Percentiles rank a stretch among this genome's conserved stretches.
These are phyloP conservation scores for Ptilodon capucinus DNA, from an alignment of 2,888 invertebrate species.

Conservation along the genomic window DNA sequence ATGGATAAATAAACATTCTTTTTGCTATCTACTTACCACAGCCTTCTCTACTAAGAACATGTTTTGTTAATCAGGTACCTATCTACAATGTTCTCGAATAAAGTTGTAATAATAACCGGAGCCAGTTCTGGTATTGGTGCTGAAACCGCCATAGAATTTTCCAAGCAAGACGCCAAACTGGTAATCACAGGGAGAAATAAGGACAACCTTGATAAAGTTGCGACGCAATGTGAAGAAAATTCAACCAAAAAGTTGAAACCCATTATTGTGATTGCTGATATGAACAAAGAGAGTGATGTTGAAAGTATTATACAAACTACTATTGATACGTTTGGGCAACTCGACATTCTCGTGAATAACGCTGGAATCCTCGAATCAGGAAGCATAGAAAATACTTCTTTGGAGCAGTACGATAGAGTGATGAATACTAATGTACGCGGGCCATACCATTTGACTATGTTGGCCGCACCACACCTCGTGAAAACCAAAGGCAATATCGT, in stretches of 20 bases:
- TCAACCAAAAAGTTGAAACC: constrained; percentile 70
- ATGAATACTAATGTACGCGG: constrained; percentile 94
- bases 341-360: constrained; percentile 92
- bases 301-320: constrained; percentile 86
- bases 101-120: constrained; percentile 85
- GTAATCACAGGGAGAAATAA: constrained; percentile 87
- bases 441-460: constrained; percentile 89
- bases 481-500: constrained; percentile 92
- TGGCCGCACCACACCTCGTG: constrained; percentile 92
- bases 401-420: constrained; percentile 92
- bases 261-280: constrained; percentile 83
- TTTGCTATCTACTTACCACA: too few species aligned
- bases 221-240: constrained; percentile 76
- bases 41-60: neutral
- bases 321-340: constrained; percentile 84
- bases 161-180: constrained; percentile 84
- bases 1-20: too few species aligned
- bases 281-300: constrained; percentile 86
- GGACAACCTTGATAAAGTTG: constrained; percentile 85
- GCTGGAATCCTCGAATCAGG: constrained; percentile 93
- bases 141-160: constrained; percentile 86
- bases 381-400: constrained; percentile 89
- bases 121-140: constrained; percentile 90
- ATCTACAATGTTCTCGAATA: constrained; percentile 71
- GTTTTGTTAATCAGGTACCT: constrained; percentile 40